Conservation (phyloP, 1,140 invertebrate species). For the Trichoplusia ni region DNA sequence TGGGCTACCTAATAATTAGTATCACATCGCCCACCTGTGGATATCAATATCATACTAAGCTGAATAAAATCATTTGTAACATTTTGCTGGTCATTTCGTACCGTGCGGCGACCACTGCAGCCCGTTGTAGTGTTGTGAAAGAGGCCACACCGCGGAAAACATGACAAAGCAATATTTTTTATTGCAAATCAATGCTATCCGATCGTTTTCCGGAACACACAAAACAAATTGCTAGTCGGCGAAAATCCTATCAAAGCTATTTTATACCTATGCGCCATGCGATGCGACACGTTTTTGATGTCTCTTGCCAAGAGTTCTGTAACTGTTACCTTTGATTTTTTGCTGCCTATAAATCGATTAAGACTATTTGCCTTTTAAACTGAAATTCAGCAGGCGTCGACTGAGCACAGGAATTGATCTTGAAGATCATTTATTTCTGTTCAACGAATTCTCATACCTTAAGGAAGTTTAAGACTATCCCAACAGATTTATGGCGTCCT, state of each 20-base stretch:
- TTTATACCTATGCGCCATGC: constrained; percentile 38
- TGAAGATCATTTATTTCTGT: too few relatives aligned
- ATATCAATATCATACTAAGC: not conserved
- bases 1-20: not conserved
- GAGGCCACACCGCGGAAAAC: constrained; percentile 49
- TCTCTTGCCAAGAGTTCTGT: constrained; percentile 26
- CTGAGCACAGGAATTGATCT: too few relatives aligned
- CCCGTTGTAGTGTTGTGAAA: constrained; percentile 38
- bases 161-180: constrained; percentile 64
- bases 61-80: constrained; percentile 17
- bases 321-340: constrained; percentile 6
- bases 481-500: too few relatives aligned
- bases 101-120: not conserved
- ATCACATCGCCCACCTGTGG: constrained; percentile 9
- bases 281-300: constrained; percentile 28
- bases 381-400: too few relatives aligned
- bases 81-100: constrained; percentile 17
- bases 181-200: constrained; percentile 65
- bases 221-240: constrained; percentile 57
- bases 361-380: too few relatives aligned
- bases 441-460: too few relatives aligned
- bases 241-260: constrained; percentile 46
- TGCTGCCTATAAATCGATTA: too few relatives aligned
- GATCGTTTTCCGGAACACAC: constrained; percentile 52
- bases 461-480: too few relatives aligned